Evolutionary conservation across 2,797 vertebrate species (phyloP), one percentile per base, ranked within the genome.

Genomic region (Zenarchopterus dispar): DNA sequence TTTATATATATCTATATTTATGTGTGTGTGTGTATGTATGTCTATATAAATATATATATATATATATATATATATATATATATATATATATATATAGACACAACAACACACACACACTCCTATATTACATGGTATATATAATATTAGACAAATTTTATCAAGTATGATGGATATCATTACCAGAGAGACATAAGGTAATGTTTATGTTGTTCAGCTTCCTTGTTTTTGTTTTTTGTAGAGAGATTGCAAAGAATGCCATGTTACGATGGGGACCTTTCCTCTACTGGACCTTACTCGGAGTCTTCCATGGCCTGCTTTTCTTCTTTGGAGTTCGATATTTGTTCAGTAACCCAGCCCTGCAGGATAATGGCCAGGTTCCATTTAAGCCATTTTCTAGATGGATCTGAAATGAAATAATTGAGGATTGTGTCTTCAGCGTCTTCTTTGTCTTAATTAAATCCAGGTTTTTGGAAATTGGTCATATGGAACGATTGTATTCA

Each of bases 381-480:
- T 61, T 68, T 13, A 67, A 50, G 63, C 65, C 26, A 52, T 8
- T 2, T 46, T 52, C 8, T 58, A 41, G 63, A 65, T 61, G 0
- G 0, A 3, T 31, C 2, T 16, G 15, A 6, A 54, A n/a, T 57
- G 9, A 15, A 26, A 47, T 16, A 0, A 56, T 61, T 23, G 17
- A 51, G 3, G 6, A 8, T n/a, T 15, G 7, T 54, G 19, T 55
- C 8, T 3, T 23, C 1, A 64, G 17, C 7, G 22, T n/a, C 11
- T 66, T 19, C 33, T 80, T 69, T 43, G 13, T 78, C 8, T 55
- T 33, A 8, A 73, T 80, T 56, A 8, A 33, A 62, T 85, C 41
- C 90, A 99, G 98, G 95, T 97, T 63, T 97, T 94, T 81, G 98
- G 98, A 46, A 98, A 98, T 65, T 99, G 97, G 98, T 97, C 95